phyloP scores from a whole-genome alignment of 1,140 invertebrate genomes.

The Colletes gigas region DNA sequence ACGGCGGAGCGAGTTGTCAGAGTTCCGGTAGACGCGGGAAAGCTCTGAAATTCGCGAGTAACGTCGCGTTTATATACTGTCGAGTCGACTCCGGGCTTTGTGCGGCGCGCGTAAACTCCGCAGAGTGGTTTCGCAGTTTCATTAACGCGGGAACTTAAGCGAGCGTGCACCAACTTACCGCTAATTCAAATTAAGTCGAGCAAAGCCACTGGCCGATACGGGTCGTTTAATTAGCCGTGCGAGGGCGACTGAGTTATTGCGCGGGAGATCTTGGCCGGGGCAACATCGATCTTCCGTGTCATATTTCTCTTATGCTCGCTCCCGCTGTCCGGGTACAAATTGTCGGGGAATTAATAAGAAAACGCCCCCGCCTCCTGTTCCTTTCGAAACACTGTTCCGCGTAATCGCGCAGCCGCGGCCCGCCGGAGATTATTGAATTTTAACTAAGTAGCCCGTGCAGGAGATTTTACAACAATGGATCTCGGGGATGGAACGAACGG shows the following conservation, averaged over 20 bases:
- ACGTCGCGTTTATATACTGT: conserved; percentile 25
- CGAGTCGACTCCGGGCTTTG: conserved; percentile 5
- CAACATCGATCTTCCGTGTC: conserved; percentile 10
- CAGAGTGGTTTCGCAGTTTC: conserved; percentile 52
- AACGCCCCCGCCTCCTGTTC: not conserved
- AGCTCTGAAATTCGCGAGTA: conserved; percentile 27
- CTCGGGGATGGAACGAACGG: not conserved
- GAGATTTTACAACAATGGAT: conserved; percentile 33
- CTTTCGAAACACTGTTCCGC: not conserved
- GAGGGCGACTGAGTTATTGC: conserved; percentile 20
- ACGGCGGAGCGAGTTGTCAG: not conserved
- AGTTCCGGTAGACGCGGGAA: not conserved
- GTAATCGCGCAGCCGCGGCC: not conserved
- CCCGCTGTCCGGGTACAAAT: conserved; percentile 8
- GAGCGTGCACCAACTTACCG: conserved; percentile 50
- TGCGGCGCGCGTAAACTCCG: conserved; percentile 37
- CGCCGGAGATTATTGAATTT: conserved; percentile 21
- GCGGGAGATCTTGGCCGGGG: not conserved
- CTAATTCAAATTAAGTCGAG: conserved; percentile 65
- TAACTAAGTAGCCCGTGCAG: conserved; percentile 7
- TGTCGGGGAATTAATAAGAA: conserved; percentile 32
- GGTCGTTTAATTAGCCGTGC: conserved; percentile 52
- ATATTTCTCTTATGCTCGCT: not conserved
- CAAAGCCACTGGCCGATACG: conserved; percentile 57
- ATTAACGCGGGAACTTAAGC: conserved; percentile 55